These are phyloP conservation scores for Engystomops pustulosus DNA, from an alignment of 2,113 vertebrate genomes.

Conservation along the genomic window DNA sequence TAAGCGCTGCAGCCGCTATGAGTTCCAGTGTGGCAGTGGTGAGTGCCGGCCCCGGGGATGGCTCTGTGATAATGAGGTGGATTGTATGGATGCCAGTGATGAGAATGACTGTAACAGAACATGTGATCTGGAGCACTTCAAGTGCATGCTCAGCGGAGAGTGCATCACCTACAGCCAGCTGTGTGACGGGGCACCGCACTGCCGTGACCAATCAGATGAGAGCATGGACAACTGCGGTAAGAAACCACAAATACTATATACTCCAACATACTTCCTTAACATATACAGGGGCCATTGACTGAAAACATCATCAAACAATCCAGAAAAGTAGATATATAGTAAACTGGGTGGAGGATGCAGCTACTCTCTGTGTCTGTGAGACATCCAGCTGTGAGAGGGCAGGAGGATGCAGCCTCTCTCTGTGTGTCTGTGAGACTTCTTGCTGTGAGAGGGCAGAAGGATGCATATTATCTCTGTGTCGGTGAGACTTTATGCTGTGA, in stretches of 20 bases:
- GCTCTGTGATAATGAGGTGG: constrained; percentile 86
- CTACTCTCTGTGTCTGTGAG: too few relatives aligned
- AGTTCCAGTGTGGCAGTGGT: constrained; percentile 77
- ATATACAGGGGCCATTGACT: too few relatives aligned
- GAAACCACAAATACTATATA: neutral
- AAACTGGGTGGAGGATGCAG: too few relatives aligned
- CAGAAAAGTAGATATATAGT: too few relatives aligned
- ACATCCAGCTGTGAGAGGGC: too few relatives aligned
- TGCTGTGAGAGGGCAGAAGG: too few relatives aligned
- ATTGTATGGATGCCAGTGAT: constrained; percentile 82
- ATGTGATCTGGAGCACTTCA: constrained; percentile 74
- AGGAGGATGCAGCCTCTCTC: too few relatives aligned
- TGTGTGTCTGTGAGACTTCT: too few relatives aligned
- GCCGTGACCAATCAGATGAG: constrained; percentile 73
- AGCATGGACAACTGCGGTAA: constrained; percentile 78
- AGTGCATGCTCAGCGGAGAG: constrained; percentile 73
- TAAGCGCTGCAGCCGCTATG: constrained; percentile 72
- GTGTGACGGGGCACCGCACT: constrained; percentile 76
- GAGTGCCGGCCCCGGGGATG: constrained; percentile 83
- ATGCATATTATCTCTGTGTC: too few relatives aligned
- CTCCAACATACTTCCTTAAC: too few relatives aligned
- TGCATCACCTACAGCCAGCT: constrained; percentile 76
- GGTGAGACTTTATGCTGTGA: too few relatives aligned
- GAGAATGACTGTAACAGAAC: constrained; percentile 66
- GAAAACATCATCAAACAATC: too few relatives aligned